Base-by-base conservation (phyloP, 2,888 invertebrate genomes). In the Drosophila hamatofila region DNA sequence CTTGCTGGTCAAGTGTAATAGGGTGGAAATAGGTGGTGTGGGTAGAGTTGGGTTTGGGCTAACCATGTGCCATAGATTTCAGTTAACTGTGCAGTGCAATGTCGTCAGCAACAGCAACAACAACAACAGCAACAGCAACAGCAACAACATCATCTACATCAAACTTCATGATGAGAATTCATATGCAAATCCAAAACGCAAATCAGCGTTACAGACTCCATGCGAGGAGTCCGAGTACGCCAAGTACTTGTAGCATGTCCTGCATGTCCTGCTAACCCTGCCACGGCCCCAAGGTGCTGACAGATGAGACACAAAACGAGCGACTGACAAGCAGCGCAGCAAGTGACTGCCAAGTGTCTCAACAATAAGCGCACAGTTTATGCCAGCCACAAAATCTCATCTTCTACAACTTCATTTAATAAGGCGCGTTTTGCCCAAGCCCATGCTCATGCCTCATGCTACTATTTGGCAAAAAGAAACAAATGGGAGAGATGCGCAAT, bases 111-210 rank as follows among this genome's bases (percentile, higher is more conserved):
- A 51, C 27, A 27, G 8, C 35, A 35, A 4, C 83, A 52, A 44
- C 73, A 62, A 44, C 57, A 51, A 44, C 55, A 51, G 21, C 37
- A 37, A 7, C 83, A 46, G 44, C 73, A 62, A 39, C 57, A 48
- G 37, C 55, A 51, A n/a, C 69, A 63, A 25, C 69, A 60, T 52
- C 72, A 57, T 59, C 62, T 57, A 52, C 71, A 25, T 79, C 82
- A 70, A 72, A 71, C 81, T 59, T 77, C 77, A 90, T 87, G 81
- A 90, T 83, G 72, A 76, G 70, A 57, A 81, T 77, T 75, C 85
- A 73, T 75, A 84, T 88, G 89, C 75, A 78, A 83, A 83, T 85
- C 62, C 79, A 54, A 58, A 69, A 64, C 85, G 78, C 78, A 82
- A 88, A 75, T 86, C 87, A 86, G 67, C 78, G 75, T 70, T 80